These are phyloP conservation scores for Trachelipus rathkii DNA, from an alignment of 1,140 invertebrate species.

Conservation along the genomic window DNA sequence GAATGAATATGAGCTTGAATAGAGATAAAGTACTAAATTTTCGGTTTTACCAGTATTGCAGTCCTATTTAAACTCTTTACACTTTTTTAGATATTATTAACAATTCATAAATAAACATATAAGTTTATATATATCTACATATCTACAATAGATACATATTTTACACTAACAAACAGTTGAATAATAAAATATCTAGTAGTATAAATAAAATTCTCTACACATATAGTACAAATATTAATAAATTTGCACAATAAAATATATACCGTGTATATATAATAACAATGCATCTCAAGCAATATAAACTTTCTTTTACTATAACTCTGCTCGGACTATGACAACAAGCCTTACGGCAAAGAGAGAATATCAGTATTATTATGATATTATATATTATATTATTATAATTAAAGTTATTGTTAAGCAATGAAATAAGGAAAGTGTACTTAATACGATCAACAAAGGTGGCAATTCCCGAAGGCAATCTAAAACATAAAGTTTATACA, in stretches of 20 bases:
- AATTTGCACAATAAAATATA: slow-evolving; percentile 4
- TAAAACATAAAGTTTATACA: too few relatives aligned
- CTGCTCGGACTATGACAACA: neutral
- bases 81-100: neutral
- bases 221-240: slow-evolving; percentile 1
- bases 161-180: slow-evolving; percentile 7
- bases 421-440: too few relatives aligned
- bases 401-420: too few relatives aligned
- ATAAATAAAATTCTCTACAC: slow-evolving; percentile 6
- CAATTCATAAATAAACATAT: slow-evolving; percentile 4
- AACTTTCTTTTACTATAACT: neutral
- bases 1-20: neutral
- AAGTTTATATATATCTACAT: neutral
- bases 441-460: too few relatives aligned
- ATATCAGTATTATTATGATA: too few relatives aligned
- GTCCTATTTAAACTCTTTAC: neutral
- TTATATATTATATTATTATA: too few relatives aligned
- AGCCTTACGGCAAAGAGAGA: neutral
- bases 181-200: slow-evolving; percentile 5
- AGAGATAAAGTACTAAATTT: neutral
- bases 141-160: slow-evolving; percentile 11
- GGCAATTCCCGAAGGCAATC: too few relatives aligned
- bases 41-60: neutral
- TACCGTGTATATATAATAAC: neutral
- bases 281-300: neutral